phyloP scores from a whole-genome alignment of 2,113 vertebrate genomes.

The Hystrix brachyura region DNA sequence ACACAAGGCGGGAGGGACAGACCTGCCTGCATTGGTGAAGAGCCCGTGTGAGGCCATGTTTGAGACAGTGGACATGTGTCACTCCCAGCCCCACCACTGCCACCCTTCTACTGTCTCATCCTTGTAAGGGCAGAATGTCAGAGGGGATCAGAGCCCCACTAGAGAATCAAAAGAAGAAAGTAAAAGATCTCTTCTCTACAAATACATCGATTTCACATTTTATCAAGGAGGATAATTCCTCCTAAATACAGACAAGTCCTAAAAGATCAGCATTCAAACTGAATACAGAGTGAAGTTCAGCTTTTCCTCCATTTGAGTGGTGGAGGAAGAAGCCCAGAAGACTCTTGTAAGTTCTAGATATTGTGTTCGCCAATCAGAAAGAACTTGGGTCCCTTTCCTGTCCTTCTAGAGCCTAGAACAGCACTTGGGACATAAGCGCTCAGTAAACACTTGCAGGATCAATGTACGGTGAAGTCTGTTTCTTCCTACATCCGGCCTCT shows the following conservation, averaged over 20 bases:
- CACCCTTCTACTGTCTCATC: background rate
- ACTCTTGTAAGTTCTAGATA: background rate
- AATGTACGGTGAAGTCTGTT: background rate
- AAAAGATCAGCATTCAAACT: conserved; percentile 23
- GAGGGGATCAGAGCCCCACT: background rate
- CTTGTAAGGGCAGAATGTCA: background rate
- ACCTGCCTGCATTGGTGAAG: background rate
- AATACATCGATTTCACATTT: background rate
- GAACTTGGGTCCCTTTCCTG: background rate
- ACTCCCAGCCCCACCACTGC: background rate
- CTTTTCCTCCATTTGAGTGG: background rate
- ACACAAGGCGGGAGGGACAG: background rate
- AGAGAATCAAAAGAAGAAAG: conserved; percentile 5
- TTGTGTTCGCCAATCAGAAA: background rate
- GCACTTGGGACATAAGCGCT: background rate
- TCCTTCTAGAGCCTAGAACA: background rate
- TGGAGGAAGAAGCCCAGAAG: background rate
- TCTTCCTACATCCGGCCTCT: conserved; percentile 1
- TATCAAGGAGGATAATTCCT: background rate
- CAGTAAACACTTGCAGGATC: background rate
- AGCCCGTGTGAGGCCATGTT: background rate
- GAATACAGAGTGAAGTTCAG: background rate
- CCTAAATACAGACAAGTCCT: no score
- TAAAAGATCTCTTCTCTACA: background rate
- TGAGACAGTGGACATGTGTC: background rate